A percentile compares a stretch with the other conserved stretches of the same genome.
Conservation (phyloP, 2,797 vertebrate species). For the Anguilla megastoma region DNA sequence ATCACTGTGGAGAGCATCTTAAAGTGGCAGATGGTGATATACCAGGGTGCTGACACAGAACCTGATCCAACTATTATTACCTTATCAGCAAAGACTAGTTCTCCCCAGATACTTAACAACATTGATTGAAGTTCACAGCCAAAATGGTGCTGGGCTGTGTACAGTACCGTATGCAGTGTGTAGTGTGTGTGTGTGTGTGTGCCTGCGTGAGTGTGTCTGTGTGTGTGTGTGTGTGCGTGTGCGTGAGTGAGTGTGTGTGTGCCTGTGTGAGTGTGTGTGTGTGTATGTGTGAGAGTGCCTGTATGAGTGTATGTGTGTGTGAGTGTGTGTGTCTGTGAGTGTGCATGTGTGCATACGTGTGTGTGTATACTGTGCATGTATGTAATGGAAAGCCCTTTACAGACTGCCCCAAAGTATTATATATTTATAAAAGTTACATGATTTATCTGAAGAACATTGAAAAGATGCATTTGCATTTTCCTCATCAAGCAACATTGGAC, state of each 20-base stretch:
- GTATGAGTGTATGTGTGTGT: too few relatives aligned
- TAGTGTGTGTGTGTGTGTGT: background rate
- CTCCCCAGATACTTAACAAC: constrained; percentile 37
- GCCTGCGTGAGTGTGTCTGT: background rate
- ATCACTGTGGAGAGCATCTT: constrained; percentile 54
- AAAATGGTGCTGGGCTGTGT: background rate
- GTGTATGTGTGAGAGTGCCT: too few relatives aligned
- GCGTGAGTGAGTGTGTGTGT: too few relatives aligned
- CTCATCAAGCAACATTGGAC: background rate
- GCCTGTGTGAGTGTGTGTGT: too few relatives aligned
- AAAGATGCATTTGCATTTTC: background rate
- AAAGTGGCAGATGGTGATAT: constrained; percentile 53
- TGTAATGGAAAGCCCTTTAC: background rate
- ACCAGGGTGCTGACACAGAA: constrained; percentile 51
- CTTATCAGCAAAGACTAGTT: constrained; percentile 47
- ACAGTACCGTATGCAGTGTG: background rate
- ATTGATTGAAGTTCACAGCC: constrained; percentile 32
- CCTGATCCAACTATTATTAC: constrained; percentile 40
- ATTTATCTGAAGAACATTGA: background rate
- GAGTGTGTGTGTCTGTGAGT: too few relatives aligned
- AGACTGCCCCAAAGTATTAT: background rate
- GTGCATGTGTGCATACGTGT: background rate
- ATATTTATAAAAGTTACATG: background rate
- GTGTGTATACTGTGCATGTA: background rate
- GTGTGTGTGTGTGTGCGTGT: background rate